Conservation (phyloP, 2,797 vertebrate species). For the Anas flavirostris region DNA sequence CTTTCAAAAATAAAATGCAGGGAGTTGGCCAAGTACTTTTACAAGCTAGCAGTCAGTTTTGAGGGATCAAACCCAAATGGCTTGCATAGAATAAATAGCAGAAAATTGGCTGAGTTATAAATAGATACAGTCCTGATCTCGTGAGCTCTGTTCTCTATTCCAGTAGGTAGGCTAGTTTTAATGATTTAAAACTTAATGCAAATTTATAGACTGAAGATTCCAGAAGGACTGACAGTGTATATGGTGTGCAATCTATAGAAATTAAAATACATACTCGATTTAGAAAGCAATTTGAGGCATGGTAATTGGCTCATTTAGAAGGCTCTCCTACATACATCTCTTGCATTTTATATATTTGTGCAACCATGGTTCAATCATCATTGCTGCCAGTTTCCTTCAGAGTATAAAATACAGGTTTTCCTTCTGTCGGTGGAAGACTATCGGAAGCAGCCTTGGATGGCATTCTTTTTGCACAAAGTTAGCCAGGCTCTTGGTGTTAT, state of each 20-base stretch:
- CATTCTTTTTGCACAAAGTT: neutral
- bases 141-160: neutral
- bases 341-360: neutral
- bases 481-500: neutral
- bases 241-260: neutral
- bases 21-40: neutral
- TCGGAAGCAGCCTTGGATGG: neutral
- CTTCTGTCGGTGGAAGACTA: neutral
- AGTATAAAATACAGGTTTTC: neutral
- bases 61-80: neutral
- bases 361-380: neutral
- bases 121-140: neutral
- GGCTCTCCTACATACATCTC: neutral
- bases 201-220: neutral
- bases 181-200: neutral
- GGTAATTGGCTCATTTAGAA: slow-evolving; percentile 11
- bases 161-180: neutral
- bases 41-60: neutral
- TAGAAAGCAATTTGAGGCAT: slow-evolving; percentile 26
- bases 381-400: neutral
- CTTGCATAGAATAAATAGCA: neutral
- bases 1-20: neutral
- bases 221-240: neutral
- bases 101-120: neutral
- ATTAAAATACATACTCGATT: neutral